These are phyloP conservation scores for Drosophila mayaguana DNA, from an alignment of 2,888 invertebrate genomes.

Conservation along the genomic window DNA sequence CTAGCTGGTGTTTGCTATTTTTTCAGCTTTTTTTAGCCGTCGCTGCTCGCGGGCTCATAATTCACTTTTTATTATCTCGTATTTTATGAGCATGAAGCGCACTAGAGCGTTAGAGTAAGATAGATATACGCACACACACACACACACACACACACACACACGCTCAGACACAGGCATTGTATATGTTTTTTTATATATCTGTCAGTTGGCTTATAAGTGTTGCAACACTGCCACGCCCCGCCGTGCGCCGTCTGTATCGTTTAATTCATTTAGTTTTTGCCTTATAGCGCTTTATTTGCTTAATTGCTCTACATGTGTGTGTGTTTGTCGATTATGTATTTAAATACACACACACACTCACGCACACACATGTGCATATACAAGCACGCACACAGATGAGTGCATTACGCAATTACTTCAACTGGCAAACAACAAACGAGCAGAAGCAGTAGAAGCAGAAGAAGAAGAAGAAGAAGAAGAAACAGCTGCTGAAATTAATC, in stretches of 20 bases:
- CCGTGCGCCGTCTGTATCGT: slow-evolving; percentile 45
- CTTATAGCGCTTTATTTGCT: slow-evolving; percentile 69
- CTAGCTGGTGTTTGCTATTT: slow-evolving; percentile 21
- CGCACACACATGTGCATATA: too few species aligned
- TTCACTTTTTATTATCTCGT: slow-evolving; percentile 80
- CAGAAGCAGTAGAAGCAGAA: slow-evolving; percentile 14
- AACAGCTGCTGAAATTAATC: slow-evolving; percentile 65
- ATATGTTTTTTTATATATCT: slow-evolving; percentile 5
- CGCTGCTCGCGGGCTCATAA: slow-evolving; percentile 63
- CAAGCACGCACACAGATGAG: slow-evolving; percentile 20
- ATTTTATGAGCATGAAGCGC: slow-evolving; percentile 62
- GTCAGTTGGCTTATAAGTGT: slow-evolving; percentile 36
- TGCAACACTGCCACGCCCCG: slow-evolving; percentile 3
- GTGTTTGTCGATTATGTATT: slow-evolving; percentile 40
- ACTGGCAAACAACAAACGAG: slow-evolving; percentile 57
- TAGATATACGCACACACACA: neutral
- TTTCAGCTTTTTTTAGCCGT: slow-evolving; percentile 12
- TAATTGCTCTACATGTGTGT: slow-evolving; percentile 54
- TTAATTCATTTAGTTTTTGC: slow-evolving; percentile 73
- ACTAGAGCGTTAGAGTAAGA: slow-evolving; percentile 21
- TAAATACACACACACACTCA: slow-evolving; percentile 26
- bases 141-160: neutral
- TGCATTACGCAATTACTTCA: slow-evolving; percentile 70
- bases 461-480: slow-evolving; percentile 20
- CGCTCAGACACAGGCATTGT: neutral